Base-by-base conservation (phyloP, 2,113 vertebrate genomes). In the Actenoides hombroni region DNA sequence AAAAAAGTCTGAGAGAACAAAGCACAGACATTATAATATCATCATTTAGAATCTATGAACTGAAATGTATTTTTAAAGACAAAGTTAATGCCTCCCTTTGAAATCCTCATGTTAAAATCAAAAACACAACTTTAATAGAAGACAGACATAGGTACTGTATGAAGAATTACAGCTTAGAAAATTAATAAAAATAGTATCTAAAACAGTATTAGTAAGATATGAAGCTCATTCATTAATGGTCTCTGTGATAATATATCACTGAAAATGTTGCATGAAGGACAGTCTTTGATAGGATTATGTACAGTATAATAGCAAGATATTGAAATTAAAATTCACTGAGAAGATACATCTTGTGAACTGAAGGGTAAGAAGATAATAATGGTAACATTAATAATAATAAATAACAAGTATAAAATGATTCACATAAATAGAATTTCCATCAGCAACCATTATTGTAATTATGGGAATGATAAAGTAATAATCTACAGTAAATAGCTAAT, bases 301-400 rank as follows among this genome's bases (percentile, higher is more conserved):
- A 98, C 98, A 98, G 88, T 98, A 98, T 98, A 99, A 99, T 98
- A 98, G 98, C 98, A 98, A 98, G 94, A 98, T 98, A 97, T 96
- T 97, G 96, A 98, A 99, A 99, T 99, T 98, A 99, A 99, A 99
- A 99, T 99, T 98, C 98, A 98, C 97, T 97, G 97, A 98, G 98
- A 98, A 97, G 97, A 99, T 98, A 98, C 98, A 98, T 99, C 97
- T 98, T 97, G 98, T 98, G 98, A 98, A 98, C 97, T 97, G 98
- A 98, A 98, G 98, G 97, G 97, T 98, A 98, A 97, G 97, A 97
- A 98, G 98, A 98, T 98, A 99, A 99, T 98, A 98, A 98, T 98
- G 97, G 97, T 97, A 96, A 98, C 97, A 98, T 98, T 98, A 98
- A 98, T 97, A 97, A 98, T 98, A 98, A 98, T 99, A 99, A 99